These are phyloP conservation scores for Cnemophilus loriae DNA, from an alignment of 2,113 vertebrate genomes.

Conservation along the genomic window DNA sequence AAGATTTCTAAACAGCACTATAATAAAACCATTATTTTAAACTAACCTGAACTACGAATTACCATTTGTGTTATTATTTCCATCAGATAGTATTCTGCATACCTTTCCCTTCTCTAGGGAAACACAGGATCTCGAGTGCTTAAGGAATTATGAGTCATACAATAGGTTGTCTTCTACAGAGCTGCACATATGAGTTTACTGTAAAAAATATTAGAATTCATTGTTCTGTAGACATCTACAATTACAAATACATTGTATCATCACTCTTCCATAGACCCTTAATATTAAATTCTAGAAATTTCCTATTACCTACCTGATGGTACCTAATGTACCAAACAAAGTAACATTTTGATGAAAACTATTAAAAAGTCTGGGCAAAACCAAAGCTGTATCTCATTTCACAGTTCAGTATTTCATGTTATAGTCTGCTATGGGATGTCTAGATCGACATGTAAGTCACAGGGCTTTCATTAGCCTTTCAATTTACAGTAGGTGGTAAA, in stretches of 20 bases:
- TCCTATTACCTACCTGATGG: background rate
- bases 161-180: conserved; percentile 48
- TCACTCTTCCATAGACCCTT: background rate
- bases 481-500: background rate
- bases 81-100: conserved; percentile 11
- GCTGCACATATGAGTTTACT: conserved; percentile 6
- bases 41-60: background rate
- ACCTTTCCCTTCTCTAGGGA: background rate
- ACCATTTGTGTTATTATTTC: background rate
- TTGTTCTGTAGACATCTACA: background rate
- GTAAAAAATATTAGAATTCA: conserved; percentile 52
- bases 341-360: background rate
- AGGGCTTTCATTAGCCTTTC: background rate
- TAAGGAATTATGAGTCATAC: conserved; percentile 66
- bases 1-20: background rate
- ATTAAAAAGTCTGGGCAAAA: background rate
- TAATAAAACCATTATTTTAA: conserved; percentile 10
- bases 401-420: background rate
- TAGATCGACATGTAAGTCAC: background rate
- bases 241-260: conserved; percentile 42
- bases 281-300: background rate
- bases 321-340: background rate
- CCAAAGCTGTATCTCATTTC: background rate
- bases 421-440: background rate
- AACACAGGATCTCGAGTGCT: conserved; percentile 46